A percentile compares a stretch with the other conserved stretches of the same genome.
Conservation (phyloP, 2,888 invertebrate genomes). For the Nephrotoma appendiculata region DNA sequence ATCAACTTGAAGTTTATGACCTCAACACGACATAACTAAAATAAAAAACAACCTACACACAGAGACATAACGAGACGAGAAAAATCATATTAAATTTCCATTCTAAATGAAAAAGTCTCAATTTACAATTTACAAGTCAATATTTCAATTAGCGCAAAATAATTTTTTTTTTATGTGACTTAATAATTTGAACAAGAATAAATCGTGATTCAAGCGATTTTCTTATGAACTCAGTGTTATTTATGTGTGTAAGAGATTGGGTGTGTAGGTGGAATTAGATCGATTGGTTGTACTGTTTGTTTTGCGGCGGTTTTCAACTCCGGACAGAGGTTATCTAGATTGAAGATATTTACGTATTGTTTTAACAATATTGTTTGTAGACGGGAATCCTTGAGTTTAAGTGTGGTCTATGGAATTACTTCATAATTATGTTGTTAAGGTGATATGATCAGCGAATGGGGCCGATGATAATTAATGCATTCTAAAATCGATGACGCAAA, state of each 20-base stretch:
- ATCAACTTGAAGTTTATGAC: not conserved
- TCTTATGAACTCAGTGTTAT: not conserved
- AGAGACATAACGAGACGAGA: not conserved
- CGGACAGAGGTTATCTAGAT: not conserved
- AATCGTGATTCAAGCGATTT: not conserved
- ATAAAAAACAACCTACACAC: not conserved
- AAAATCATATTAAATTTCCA: not conserved
- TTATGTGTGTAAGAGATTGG: not conserved
- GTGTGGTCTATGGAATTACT: not conserved
- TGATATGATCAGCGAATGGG: not conserved
- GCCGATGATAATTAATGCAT: not conserved
- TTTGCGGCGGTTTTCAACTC: not conserved
- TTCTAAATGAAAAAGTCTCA: not conserved
- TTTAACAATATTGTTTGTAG: not conserved
- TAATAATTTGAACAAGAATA: not conserved
- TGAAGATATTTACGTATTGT: not conserved
- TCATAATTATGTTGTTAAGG: not conserved
- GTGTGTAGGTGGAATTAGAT: not conserved
- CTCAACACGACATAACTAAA: not conserved
- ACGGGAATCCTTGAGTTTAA: not conserved
- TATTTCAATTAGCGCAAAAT: not conserved
- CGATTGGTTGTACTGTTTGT: not conserved
- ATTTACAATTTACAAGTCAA: not conserved
- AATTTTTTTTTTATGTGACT: not conserved
- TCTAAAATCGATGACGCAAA: no score